phyloP scores from a whole-genome alignment of 2,888 invertebrate genomes.

The Ceramica pisi region DNA sequence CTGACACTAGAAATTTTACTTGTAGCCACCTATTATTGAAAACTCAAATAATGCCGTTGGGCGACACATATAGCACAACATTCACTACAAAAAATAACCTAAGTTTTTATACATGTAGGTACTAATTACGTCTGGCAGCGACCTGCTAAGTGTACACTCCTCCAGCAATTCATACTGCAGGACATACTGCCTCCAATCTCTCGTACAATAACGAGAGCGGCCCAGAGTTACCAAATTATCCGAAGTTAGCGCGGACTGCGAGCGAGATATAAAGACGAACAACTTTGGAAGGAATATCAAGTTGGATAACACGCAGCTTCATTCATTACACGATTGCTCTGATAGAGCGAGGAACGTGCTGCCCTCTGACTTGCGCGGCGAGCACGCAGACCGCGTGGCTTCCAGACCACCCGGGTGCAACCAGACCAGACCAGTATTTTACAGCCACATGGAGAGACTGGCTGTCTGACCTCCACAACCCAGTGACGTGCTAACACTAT shows the following conservation, averaged over 20 bases:
- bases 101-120: too few relatives aligned
- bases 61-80: too few relatives aligned
- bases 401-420: too few relatives aligned
- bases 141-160: background rate
- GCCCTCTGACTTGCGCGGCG: background rate
- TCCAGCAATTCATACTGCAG: background rate
- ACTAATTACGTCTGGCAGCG: too few relatives aligned
- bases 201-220: slow-evolving; percentile 42
- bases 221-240: slow-evolving; percentile 58
- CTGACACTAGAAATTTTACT: too few relatives aligned
- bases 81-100: too few relatives aligned
- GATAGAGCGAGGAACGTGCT: background rate
- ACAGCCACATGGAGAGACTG: too few relatives aligned
- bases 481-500: too few relatives aligned
- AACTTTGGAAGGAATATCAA: slow-evolving; percentile 58
- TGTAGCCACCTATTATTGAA: too few relatives aligned
- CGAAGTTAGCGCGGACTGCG: slow-evolving; percentile 47
- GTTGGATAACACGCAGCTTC: slow-evolving; percentile 53
- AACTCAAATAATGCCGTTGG: too few relatives aligned
- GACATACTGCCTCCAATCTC: slow-evolving; percentile 16
- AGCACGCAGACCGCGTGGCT: background rate
- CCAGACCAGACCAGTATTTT: too few relatives aligned
- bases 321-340: slow-evolving; percentile 30
- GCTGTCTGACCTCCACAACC: too few relatives aligned
- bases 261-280: slow-evolving; percentile 52